Base-by-base conservation (phyloP, 2,888 invertebrate species). In the Prionchulus punctatus region DNA sequence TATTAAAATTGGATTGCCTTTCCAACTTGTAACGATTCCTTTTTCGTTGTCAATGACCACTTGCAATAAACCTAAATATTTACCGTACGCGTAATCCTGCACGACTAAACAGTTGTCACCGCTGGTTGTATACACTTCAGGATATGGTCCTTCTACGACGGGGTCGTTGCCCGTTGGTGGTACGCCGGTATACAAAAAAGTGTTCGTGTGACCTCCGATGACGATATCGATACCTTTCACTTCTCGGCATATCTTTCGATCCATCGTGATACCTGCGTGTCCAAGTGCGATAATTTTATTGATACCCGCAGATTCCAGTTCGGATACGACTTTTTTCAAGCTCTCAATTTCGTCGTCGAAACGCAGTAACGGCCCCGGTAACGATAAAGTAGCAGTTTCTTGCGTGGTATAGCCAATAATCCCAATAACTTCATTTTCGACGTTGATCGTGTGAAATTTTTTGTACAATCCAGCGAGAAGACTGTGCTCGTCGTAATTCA, bases 161-260 rank as follows among this genome's bases (percentile, higher is more conserved):
- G 49, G 43, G 3, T 7, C 43, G 15, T 28, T 47, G 4, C 55
- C 55, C n/a, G n/a, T n/a, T 3, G 58, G 58, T n/a, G n/a, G n/a
- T 21, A 2, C n/a, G 2, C 86, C 88, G 61, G 80, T 83, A 77
- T 84, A 90, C 7, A 91, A 75, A 69, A 91, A 90, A 0, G 89
- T 88, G 68, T 91, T 85, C 0, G 86, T 84, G 68, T 91, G 90
- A 0, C 90, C 90, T 2, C 91, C 91, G 57, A 91, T 81, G 0
- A 91, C 86, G 31, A 88, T 70, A 72, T 90, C 90, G 7, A 90
- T 79, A 26, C 82, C 82, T 18, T 82, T 81, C 1, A 88, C 84
- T 61, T 82, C 76, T 54, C 71, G 71, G 0, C 87, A 90, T 59
- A 91, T 85, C 68, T 80, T 76, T 68, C 81, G 75, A 68, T 91